phyloP scores from a whole-genome alignment of 2,888 invertebrate genomes.

The Frankliniella fusca region DNA sequence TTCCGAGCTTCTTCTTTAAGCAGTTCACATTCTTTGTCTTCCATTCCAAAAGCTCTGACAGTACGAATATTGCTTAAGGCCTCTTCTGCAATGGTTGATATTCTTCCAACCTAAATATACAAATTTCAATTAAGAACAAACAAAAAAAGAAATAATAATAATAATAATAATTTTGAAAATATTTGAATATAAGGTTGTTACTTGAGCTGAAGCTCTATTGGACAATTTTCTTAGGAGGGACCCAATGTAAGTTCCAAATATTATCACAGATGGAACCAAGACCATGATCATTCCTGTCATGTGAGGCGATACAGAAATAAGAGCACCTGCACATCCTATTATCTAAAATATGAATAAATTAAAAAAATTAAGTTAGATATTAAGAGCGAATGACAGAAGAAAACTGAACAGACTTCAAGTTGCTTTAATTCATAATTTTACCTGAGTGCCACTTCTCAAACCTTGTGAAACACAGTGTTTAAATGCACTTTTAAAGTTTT shows the following conservation, averaged over 20 bases:
- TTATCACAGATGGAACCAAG: constrained; percentile 80
- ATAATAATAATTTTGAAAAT: not conserved
- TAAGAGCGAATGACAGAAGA: constrained; percentile 29
- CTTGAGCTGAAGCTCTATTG: constrained; percentile 77
- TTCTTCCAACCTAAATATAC: constrained; percentile 65
- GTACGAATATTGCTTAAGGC: constrained; percentile 90
- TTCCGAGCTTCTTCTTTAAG: constrained; percentile 70
- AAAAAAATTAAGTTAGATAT: not conserved
- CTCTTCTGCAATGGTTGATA: constrained; percentile 87
- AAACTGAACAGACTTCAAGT: constrained; percentile 39
- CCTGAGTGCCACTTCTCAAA: constrained; percentile 79
- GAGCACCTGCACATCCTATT: constrained; percentile 69
- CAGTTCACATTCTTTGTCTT: constrained; percentile 70
- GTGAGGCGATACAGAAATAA: constrained; percentile 84
- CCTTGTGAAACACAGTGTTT: constrained; percentile 92
- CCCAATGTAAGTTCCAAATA: constrained; percentile 80
- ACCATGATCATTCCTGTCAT: constrained; percentile 79
- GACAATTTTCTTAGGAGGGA: constrained; percentile 71
- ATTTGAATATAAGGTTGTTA: constrained; percentile 43
- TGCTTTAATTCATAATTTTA: constrained; percentile 45
- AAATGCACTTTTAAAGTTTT: constrained; percentile 96
- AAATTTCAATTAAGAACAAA: constrained; percentile 15
- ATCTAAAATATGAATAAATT: constrained; percentile 45
- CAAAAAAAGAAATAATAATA: constrained; percentile 15
- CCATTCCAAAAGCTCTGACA: constrained; percentile 91